These are phyloP conservation scores for Agraylea sexmaculata DNA, from an alignment of 1,140 invertebrate genomes.

Conservation along the genomic window DNA sequence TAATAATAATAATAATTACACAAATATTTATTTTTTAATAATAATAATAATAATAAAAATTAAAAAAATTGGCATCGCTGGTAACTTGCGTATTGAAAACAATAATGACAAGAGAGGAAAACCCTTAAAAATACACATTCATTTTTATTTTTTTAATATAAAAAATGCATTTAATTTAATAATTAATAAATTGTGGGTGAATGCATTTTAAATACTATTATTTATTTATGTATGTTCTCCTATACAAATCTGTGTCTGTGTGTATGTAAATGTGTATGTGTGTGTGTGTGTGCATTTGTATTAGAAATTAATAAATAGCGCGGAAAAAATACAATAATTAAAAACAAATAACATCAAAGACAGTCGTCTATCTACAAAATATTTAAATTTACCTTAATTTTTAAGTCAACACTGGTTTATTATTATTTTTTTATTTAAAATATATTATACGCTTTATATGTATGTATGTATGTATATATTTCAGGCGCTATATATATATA, in stretches of 20 bases:
- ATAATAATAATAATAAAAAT: too few species aligned
- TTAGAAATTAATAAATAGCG: too few species aligned
- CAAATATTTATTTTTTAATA: too few species aligned
- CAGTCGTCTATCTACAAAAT: too few species aligned
- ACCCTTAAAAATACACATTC: slow-evolving; percentile 19
- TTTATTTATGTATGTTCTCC: too few species aligned
- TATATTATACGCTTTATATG: slow-evolving; percentile 17
- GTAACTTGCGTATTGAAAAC: slow-evolving; percentile 21
- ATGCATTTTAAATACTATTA: too few species aligned
- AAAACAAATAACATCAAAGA: slow-evolving; percentile 8
- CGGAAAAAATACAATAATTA: slow-evolving; percentile 10
- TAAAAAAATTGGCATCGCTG: slow-evolving; percentile 21
- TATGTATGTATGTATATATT: not conserved
- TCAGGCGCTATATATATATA: not conserved
- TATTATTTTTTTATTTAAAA: slow-evolving; percentile 19
- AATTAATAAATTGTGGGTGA: slow-evolving; percentile 7
- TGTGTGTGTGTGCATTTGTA: too few species aligned
- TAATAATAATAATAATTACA: too few species aligned
- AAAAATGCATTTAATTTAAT: slow-evolving; percentile 16
- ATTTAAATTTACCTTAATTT: too few species aligned
- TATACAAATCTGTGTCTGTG: too few species aligned
- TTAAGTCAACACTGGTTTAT: slow-evolving; percentile 14
- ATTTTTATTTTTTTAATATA: slow-evolving; percentile 17
- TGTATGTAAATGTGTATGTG: too few species aligned
- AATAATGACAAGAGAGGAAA: slow-evolving; percentile 21